A percentile compares a stretch with the other conserved stretches of the same genome.
These are phyloP conservation scores for Xyrauchen texanus DNA, from an alignment of 2,113 vertebrate species.

Conservation along the genomic window DNA sequence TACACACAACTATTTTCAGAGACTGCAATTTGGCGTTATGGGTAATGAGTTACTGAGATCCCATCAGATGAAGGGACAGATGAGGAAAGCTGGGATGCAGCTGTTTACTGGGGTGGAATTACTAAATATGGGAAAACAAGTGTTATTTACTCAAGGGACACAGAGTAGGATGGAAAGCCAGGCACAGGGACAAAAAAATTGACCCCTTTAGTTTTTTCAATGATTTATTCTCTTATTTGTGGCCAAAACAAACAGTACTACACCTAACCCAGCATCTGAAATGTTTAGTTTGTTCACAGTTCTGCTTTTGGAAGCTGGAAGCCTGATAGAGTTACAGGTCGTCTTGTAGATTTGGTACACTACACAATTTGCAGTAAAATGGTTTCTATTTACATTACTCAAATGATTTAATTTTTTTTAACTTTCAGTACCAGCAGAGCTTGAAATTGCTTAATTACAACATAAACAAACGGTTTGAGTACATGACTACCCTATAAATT, in stretches of 20 bases:
- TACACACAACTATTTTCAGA: slow-evolving; percentile 55
- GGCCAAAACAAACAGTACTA: slow-evolving; percentile 62
- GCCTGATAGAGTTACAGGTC: slow-evolving; percentile 2
- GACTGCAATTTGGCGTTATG: slow-evolving; percentile 50
- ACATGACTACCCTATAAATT: not conserved
- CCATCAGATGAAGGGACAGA: slow-evolving; percentile 17
- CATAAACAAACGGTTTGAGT: slow-evolving; percentile 18
- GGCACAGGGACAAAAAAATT: slow-evolving; percentile 61
- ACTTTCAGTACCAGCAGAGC: slow-evolving; percentile 18
- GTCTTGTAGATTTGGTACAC: not conserved
- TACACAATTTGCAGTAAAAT: no score
- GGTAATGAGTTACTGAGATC: slow-evolving; percentile 31
- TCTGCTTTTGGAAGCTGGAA: slow-evolving; percentile 34
- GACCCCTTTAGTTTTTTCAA: slow-evolving; percentile 52
- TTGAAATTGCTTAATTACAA: slow-evolving; percentile 15
- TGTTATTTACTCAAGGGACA: slow-evolving; percentile 58
- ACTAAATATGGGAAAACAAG: slow-evolving; percentile 73
- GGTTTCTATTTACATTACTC: slow-evolving; percentile 11
- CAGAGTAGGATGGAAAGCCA: slow-evolving; percentile 63
- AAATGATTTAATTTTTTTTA: slow-evolving; percentile 10
- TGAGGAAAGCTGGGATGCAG: slow-evolving; percentile 41
- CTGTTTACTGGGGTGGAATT: slow-evolving; percentile 70
- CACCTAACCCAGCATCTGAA: slow-evolving; percentile 6
- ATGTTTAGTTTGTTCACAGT: slow-evolving; percentile 32
- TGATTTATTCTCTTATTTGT: slow-evolving; percentile 54